Evolutionary conservation across 2,113 vertebrate genomes (phyloP).

Genomic region (Rhea americana): DNA sequence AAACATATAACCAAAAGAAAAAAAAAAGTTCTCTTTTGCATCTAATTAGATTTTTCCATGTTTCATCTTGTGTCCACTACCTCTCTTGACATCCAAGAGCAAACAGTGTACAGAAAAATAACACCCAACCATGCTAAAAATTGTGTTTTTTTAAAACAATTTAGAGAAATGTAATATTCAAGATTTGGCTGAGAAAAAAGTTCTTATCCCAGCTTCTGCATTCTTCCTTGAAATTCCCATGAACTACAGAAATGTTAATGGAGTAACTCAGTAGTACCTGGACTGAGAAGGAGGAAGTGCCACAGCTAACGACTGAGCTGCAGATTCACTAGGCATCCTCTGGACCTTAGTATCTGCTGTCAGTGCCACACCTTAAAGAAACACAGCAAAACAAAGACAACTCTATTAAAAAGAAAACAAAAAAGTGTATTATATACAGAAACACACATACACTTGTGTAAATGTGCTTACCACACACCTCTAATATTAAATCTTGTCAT

Average conservation of each 20-base stretch:
- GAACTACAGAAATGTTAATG: background rate
- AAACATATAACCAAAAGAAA: background rate
- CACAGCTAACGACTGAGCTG: conserved; percentile 89
- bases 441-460: rapidly evolving
- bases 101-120: rapidly evolving
- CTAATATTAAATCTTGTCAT: background rate
- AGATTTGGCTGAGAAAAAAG: background rate
- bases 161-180: background rate
- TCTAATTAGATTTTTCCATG: background rate
- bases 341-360: conserved; percentile 95
- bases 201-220: background rate
- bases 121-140: background rate
- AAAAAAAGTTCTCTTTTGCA: background rate
- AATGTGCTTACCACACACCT: background rate
- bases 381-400: background rate
- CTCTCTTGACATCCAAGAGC: background rate
- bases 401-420: background rate
- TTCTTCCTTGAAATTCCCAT: background rate
- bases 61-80: background rate
- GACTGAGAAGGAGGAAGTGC: conserved; percentile 88
- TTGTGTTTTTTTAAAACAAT: background rate
- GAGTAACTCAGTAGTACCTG: conserved; percentile 76
- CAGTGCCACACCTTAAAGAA: conserved; percentile 85
- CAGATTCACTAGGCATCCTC: conserved; percentile 93
- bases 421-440: background rate